Evolutionary conservation across 2,888 invertebrate genomes (phyloP).

Genomic region (Trachelus stipa): DNA sequence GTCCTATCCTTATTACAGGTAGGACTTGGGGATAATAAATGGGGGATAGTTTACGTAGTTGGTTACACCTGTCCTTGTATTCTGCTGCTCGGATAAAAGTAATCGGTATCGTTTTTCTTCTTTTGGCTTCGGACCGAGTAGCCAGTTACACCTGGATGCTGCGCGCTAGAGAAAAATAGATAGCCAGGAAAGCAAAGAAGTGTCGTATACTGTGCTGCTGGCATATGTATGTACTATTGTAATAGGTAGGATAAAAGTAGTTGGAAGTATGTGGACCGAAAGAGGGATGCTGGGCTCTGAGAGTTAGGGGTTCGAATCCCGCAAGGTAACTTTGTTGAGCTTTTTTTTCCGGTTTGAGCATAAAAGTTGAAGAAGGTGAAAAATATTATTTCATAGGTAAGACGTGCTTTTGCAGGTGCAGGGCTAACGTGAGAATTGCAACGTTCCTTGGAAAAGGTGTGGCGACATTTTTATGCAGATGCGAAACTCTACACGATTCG

Average conservation of each 20-base stretch:
- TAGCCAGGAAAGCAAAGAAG: slow-evolving; percentile 36
- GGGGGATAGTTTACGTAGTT: neutral
- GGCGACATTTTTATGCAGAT: neutral
- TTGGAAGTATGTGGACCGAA: slow-evolving; percentile 10
- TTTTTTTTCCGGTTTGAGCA: neutral
- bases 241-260: neutral
- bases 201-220: slow-evolving; percentile 39
- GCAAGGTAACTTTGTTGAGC: neutral
- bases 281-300: slow-evolving; percentile 16
- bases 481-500: neutral
- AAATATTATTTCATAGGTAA: neutral
- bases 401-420: neutral
- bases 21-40: neutral
- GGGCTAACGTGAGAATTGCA: neutral
- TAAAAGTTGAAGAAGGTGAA: neutral
- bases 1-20: neutral
- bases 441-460: neutral
- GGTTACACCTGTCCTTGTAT: neutral
- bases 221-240: neutral
- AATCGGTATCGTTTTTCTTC: neutral
- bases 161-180: slow-evolving; percentile 29
- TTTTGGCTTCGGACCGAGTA: neutral
- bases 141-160: neutral
- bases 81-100: neutral
- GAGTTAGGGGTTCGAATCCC: neutral